Evolutionary conservation across 2,113 vertebrate species (phyloP), one percentile per base, ranked within the genome.

Genomic region (Heterochromis multidens): DNA sequence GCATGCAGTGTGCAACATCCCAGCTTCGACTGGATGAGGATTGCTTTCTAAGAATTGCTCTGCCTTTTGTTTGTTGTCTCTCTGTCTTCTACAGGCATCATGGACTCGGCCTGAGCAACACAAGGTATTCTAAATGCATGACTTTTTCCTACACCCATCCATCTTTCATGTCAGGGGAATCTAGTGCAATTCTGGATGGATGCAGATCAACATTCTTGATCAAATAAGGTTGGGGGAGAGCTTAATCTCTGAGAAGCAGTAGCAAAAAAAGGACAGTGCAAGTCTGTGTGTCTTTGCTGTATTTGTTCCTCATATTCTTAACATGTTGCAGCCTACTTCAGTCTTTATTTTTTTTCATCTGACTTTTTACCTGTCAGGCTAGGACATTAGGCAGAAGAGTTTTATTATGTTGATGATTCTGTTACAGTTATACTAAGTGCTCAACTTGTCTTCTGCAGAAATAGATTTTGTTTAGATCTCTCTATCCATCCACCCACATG

Each of bases 41-140:
- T 92, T 91, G 70, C 82, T 92, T 94, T 95, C 92, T 94, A 96
- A 96, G 93, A 94, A 92, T 84, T 89, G 89, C 91, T 96, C 88
- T 96, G 93, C 88, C 84, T 93, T 94, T 95, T 96, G 90, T 92
- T 94, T 95, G 96, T 97, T 97, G 97, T 97, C 97, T 98, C 97
- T 99, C 95, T 99, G 96, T 98, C 96, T 95, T 97, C 96, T 97
- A 95, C 98, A 99, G 99, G 98, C 98, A 95, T 99, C 99, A 90
- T 99, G 99, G 99, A 99, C 98, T 97, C 97, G 99, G 94, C 97
- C 97, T 89, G 97, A 99, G 96, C 98, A 98, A 89, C 97, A 99
- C 97, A 98, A 99, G 99, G 99, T 99, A 99, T 95, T 93, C 95
- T 95, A 96, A 96, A 96, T 92, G 93, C 94, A 96, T 97, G 91